These are phyloP conservation scores for Prietella phreatophila DNA, from an alignment of 2,113 vertebrate species.

Conservation along the genomic window DNA sequence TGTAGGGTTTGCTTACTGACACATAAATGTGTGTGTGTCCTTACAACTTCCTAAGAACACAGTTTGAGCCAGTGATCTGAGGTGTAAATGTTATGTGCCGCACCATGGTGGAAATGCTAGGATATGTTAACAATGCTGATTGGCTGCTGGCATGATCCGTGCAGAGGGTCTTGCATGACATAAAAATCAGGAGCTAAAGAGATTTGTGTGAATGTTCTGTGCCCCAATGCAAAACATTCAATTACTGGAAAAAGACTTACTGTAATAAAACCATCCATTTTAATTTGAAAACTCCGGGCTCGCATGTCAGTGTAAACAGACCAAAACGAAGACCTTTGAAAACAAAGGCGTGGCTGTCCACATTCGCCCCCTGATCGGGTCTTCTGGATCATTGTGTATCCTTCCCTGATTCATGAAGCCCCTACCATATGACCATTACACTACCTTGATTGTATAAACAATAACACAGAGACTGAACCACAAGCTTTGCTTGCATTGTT, in stretches of 20 bases:
- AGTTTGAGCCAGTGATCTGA: not conserved
- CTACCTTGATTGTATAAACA: no score
- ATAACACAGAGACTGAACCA: no score
- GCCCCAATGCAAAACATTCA: not conserved
- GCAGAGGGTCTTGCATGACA: not conserved
- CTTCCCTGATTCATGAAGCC: no score
- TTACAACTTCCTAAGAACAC: not conserved
- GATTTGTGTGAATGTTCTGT: not conserved
- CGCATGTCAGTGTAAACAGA: no score
- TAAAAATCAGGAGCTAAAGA: not conserved
- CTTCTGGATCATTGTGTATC: no score
- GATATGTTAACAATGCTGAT: not conserved
- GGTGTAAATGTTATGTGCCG: not conserved
- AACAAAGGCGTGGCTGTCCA: no score
- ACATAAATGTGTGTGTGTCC: not conserved
- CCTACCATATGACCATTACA: no score
- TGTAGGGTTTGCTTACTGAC: not conserved
- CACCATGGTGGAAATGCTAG: not conserved
- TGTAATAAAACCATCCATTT: not conserved
- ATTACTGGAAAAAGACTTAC: not conserved
- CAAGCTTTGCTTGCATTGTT: no score
- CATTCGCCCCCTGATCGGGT: no score
- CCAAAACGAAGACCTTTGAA: no score
- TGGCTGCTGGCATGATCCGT: not conserved
- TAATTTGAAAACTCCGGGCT: no score